These are phyloP conservation scores for Mormoops blainvillei DNA, from an alignment of 2,113 vertebrate species.

Conservation along the genomic window DNA sequence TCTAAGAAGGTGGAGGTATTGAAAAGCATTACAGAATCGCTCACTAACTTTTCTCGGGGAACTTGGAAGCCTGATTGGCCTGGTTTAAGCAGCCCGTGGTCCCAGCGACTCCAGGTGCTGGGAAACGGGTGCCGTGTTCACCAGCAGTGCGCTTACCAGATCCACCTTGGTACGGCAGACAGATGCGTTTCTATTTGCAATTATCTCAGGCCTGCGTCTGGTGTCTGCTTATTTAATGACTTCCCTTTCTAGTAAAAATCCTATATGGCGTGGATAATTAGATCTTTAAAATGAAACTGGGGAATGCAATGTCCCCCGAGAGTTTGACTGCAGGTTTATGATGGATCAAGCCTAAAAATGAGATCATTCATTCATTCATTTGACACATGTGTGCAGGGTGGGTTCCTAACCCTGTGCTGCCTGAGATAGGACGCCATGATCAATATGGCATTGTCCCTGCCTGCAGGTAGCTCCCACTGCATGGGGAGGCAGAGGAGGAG, in stretches of 20 bases:
- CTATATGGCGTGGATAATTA: slow-evolving; percentile 61
- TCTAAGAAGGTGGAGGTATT: neutral
- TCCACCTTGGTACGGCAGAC: neutral
- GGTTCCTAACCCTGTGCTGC: neutral
- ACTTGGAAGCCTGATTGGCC: neutral
- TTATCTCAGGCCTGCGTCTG: slow-evolving; percentile 52
- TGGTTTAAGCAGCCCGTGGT: neutral
- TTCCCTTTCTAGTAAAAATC: slow-evolving; percentile 69
- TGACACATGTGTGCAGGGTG: neutral
- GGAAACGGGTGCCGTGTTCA: neutral
- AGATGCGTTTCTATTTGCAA: slow-evolving; percentile 28
- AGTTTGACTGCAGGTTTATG: slow-evolving; percentile 54
- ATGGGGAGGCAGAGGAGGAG: neutral
- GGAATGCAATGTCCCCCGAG: slow-evolving; percentile 44
- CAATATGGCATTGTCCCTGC: neutral
- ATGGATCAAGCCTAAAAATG: slow-evolving; percentile 25
- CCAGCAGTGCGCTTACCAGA: neutral
- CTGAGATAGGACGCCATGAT: fast-evolving
- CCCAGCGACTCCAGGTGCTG: neutral
- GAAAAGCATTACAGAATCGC: neutral
- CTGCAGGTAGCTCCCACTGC: neutral
- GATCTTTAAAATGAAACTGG: slow-evolving; percentile 65
- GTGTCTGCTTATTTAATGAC: slow-evolving; percentile 68
- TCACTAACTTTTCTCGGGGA: neutral
- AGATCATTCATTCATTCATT: neutral